Percentiles rank a stretch among this genome's conserved stretches.
phyloP scores from a whole-genome alignment of 2,113 vertebrate genomes.

The Callocephalon fimbriatum region DNA sequence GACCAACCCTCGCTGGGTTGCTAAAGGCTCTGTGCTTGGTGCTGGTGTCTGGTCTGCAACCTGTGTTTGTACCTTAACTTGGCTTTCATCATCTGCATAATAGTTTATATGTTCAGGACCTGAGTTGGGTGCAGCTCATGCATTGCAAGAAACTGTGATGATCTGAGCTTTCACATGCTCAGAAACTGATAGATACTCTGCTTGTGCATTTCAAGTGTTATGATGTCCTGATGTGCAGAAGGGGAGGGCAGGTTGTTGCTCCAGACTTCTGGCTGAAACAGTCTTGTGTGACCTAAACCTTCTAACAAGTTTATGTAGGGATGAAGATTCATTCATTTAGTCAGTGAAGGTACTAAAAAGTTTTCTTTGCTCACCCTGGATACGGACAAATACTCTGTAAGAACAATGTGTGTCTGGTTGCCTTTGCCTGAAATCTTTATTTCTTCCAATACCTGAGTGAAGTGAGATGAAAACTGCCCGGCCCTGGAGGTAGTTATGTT shows the following conservation, averaged over 20 bases:
- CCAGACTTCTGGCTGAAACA: background rate
- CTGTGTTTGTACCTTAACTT: background rate
- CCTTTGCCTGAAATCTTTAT: background rate
- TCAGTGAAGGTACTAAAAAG: background rate
- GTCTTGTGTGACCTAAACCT: background rate
- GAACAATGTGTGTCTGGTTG: background rate
- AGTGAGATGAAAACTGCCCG: background rate
- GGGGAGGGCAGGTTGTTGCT: background rate
- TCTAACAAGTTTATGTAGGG: background rate
- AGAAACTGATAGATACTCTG: background rate
- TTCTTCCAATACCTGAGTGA: background rate
- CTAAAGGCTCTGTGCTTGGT: background rate
- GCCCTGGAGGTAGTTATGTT: background rate
- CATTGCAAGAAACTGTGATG: background rate
- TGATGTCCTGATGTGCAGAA: background rate
- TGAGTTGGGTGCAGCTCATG: background rate
- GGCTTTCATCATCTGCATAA: background rate
- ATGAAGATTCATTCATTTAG: background rate
- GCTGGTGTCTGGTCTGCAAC: background rate
- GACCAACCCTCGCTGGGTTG: accelerated
- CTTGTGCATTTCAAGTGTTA: background rate
- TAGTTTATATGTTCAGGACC: background rate
- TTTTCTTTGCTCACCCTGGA: background rate
- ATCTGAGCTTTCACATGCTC: background rate
- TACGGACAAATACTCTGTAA: background rate